Evolutionary conservation across 2,113 vertebrate genomes (phyloP), one percentile per base, ranked within the genome.

Genomic region (Actenoides lindsayi): DNA sequence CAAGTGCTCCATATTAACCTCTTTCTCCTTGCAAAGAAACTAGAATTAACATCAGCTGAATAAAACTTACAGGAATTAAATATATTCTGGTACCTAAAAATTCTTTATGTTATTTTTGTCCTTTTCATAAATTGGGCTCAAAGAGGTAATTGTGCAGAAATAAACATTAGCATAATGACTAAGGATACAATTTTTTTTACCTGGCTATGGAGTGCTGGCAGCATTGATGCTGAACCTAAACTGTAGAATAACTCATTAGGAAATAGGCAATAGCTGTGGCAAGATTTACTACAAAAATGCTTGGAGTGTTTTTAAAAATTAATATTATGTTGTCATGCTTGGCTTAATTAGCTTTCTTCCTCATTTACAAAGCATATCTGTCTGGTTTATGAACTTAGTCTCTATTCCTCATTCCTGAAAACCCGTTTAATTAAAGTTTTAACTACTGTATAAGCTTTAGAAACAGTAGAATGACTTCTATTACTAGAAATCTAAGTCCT

Each of bases 391-490:
- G 96, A 98, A 98, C 95, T 96, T 94, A 76, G 83, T 91, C 90
- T 97, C 76, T 94, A 97, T 97, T 97, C 84, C 83, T 88, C 75
- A 94, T 95, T 96, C 93, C 88, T 95, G 93, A 94, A 97, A 98
- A 97, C 86, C 92, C 96, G 91, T 96, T 98, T 98, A 98, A 98
- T 98, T 98, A 98, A 98, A 97, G 91, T 97, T 97, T 95, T 98
- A 98, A 98, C 95, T 97, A 95, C 94, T 96, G 91, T 85, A 88
- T 95, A 94, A 71, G 94, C 91, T 97, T 98, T 92, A 93, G 96
- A 97, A 97, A 96, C 84, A 98, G 83, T 56, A 97, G 93, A 97
- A 92, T 89, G 73, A 89, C 75, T 97, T 98, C 97, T 93, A 97
- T 97, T 84, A 57, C 79, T 83, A 87, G 67, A 97, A 95, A 90